Evolutionary conservation across 2,888 invertebrate genomes (phyloP).

Genomic region (Chironomus tentans): DNA sequence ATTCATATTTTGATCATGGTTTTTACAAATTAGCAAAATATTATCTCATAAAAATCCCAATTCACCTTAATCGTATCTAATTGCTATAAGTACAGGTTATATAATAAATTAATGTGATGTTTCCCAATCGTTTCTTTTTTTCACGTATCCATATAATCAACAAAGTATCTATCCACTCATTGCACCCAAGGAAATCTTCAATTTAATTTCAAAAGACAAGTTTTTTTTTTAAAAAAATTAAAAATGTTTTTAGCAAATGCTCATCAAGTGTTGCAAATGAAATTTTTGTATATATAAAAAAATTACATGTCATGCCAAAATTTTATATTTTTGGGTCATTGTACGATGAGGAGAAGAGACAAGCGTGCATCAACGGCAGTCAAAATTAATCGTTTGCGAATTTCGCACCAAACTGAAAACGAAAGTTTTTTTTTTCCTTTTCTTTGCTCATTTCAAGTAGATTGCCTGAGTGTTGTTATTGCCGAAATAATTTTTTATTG

Average conservation of each 20-base stretch:
- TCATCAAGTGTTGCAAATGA: background rate
- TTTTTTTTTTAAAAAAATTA: background rate
- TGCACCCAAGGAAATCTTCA: too few species aligned
- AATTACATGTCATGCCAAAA: background rate
- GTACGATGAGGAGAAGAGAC: background rate
- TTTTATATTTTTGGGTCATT: background rate
- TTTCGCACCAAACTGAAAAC: slow-evolving; percentile 4
- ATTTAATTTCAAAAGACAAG: background rate
- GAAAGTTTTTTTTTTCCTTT: background rate
- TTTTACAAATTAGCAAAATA: too few species aligned
- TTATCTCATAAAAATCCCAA: too few species aligned
- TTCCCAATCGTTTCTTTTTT: too few species aligned
- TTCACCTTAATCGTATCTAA: too few species aligned
- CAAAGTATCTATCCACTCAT: too few species aligned
- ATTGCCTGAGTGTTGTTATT: background rate
- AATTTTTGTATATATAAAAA: background rate
- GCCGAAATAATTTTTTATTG: too few species aligned
- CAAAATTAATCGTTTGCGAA: background rate
- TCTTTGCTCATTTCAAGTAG: background rate
- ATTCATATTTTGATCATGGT: too few species aligned
- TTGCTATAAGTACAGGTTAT: too few species aligned
- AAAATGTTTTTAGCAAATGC: background rate
- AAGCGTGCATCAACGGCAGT: background rate
- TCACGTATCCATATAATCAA: too few species aligned
- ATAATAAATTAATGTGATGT: too few species aligned